Base-by-base conservation (phyloP, 2,113 vertebrate genomes). In the Alouatta palliata region DNA sequence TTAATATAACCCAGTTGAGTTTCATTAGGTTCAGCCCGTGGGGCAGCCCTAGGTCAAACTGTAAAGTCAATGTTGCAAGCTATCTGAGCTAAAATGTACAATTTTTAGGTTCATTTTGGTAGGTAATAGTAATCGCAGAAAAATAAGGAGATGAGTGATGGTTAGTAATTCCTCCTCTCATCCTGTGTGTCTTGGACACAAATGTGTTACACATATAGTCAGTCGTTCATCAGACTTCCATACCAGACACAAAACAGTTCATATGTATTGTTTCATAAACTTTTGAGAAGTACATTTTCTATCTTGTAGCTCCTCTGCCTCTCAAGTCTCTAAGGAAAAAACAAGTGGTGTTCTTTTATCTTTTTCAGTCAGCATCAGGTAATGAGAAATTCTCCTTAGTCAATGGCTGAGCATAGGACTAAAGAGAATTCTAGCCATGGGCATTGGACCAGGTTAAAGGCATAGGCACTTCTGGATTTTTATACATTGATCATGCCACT, bases 401-500 rank as follows among this genome's bases (percentile, higher is more conserved):
- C 61, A 6, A 13, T 8, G 13, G 40, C 5, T 6, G 19, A 40
- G 35, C 10, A 49, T 5, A 27, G 1, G 14, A 30, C 4, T 3
- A 23, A 1, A 2, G 64, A 4, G 4, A 21, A 7, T 76, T n/a
- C 6, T 27, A 35, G 17, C 5, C 7, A 4, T 5, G 13, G 1
- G 19, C 0, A 0, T 0, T 5, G 16, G 2, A 27, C 5, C 43
- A 30, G 0, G 21, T 58, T 32, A 66, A 45, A 45, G 5, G 2
- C 1, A 17, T 2, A 14, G 47, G 6, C 16, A 3, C 12, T 6
- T 76, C 8, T 9, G 21, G 20, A 37, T 27, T 13, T 30, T 8
- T 1, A 25, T 1, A n/a, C 49, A 47, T 32, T 6, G 0, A 76
- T 17, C 2, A 20, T 0, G 23, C 19, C n/a, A 27, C 9, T 8